Conservation (phyloP, 2,888 invertebrate genomes). For the Torymus tubicola region DNA sequence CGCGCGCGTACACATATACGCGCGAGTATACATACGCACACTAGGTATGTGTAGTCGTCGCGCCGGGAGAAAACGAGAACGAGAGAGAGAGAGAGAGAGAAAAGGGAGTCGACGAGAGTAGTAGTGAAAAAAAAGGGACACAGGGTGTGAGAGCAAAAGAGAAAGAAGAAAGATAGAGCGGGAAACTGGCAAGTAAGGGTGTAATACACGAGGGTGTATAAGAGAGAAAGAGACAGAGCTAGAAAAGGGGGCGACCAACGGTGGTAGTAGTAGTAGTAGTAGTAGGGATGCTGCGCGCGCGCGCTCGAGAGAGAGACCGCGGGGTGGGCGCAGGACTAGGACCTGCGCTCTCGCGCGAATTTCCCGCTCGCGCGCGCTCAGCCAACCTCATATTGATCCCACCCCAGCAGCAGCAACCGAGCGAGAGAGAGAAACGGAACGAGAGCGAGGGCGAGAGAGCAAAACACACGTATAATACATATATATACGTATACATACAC, state of each 20-base stretch:
- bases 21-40: no score
- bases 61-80: no score
- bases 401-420: constrained; percentile 64
- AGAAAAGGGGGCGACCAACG: neutral
- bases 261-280: neutral
- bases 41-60: no score
- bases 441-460: constrained; percentile 21
- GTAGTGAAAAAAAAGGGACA: neutral
- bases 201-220: no score
- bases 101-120: neutral
- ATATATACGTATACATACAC: neutral
- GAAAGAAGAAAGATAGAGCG: neutral
- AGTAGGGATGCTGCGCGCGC: constrained; percentile 25
- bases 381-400: constrained; percentile 76
- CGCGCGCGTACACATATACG: no score
- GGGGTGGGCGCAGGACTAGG: constrained; percentile 59
- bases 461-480: constrained; percentile 4
- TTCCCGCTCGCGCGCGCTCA: constrained; percentile 74
- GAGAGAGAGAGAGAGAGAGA: neutral
- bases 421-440: constrained; percentile 48
- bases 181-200: no score
- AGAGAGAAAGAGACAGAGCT: neutral
- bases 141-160: neutral
- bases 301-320: constrained; percentile 29
- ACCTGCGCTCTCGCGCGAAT: constrained; percentile 77